Evolutionary conservation across 2,113 vertebrate genomes (phyloP).

Genomic region (Xiphophorus maculatus): DNA sequence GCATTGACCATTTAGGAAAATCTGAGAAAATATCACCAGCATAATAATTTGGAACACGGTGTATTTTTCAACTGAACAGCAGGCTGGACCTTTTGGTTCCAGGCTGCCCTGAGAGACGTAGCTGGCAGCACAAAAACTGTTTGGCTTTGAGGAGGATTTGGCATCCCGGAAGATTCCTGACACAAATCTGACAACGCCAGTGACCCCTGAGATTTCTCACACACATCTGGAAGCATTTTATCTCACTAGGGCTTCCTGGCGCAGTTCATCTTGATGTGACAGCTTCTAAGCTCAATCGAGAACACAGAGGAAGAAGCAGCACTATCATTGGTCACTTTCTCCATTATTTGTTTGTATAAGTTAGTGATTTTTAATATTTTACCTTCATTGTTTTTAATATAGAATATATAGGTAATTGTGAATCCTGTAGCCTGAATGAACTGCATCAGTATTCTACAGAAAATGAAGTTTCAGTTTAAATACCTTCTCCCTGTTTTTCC

Average conservation of each 20-base stretch:
- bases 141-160: slow-evolving; percentile 34
- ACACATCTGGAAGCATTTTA: slow-evolving; percentile 50
- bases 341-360: not conserved
- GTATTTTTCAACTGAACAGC: slow-evolving; percentile 20
- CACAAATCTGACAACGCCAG: slow-evolving; percentile 50
- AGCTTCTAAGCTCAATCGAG: slow-evolving; percentile 15
- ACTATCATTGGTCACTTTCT: slow-evolving; percentile 35
- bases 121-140: slow-evolving; percentile 27
- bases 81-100: slow-evolving; percentile 7
- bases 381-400: no score
- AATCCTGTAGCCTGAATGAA: no score
- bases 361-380: no score
- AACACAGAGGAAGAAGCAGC: slow-evolving; percentile 30
- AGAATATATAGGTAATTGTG: no score
- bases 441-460: no score
- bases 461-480: no score
- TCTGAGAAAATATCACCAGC: no score
- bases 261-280: slow-evolving; percentile 52
- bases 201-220: slow-evolving; percentile 52
- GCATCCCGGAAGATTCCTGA: slow-evolving; percentile 48
- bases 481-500: no score
- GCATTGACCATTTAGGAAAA: no score
- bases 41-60: no score
- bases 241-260: slow-evolving; percentile 47
- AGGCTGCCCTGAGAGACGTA: slow-evolving; percentile 21